A percentile compares a stretch with the other conserved stretches of the same genome.
Conservation (phyloP, 2,113 vertebrate species). For the Pionites leucogaster region DNA sequence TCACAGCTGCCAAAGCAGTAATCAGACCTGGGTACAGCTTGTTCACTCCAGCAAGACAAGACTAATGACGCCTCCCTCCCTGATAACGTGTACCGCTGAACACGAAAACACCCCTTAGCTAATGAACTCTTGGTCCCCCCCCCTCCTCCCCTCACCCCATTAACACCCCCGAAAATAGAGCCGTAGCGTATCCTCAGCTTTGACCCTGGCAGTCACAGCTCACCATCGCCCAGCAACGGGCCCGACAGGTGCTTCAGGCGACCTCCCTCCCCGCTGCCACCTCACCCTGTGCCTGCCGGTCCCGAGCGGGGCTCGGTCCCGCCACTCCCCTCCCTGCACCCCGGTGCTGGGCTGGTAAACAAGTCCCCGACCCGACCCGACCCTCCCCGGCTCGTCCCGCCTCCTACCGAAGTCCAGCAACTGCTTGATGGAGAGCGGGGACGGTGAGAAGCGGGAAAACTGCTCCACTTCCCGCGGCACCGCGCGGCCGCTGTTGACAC, state of each 20-base stretch:
- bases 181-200: rapidly evolving
- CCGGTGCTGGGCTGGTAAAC: background rate
- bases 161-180: rapidly evolving
- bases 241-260: background rate
- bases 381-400: background rate
- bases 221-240: background rate
- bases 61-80: background rate
- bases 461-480: slow-evolving; percentile 80
- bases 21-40: background rate
- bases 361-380: background rate
- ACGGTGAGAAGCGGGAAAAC: slow-evolving; percentile 91
- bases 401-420: slow-evolving; percentile 94
- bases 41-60: background rate
- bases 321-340: background rate
- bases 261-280: background rate
- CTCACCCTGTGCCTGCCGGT: too few species aligned
- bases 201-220: rapidly evolving
- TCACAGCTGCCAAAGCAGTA: background rate
- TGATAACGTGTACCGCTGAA: rapidly evolving
- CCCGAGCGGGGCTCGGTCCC: too few species aligned
- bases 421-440: slow-evolving; percentile 95
- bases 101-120: background rate
- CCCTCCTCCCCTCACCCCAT: background rate
- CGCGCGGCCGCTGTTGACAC: slow-evolving; percentile 30
- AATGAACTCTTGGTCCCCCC: rapidly evolving